These are phyloP conservation scores for Oreochromis mossambicus DNA, from an alignment of 2,797 vertebrate genomes.

Conservation along the genomic window DNA sequence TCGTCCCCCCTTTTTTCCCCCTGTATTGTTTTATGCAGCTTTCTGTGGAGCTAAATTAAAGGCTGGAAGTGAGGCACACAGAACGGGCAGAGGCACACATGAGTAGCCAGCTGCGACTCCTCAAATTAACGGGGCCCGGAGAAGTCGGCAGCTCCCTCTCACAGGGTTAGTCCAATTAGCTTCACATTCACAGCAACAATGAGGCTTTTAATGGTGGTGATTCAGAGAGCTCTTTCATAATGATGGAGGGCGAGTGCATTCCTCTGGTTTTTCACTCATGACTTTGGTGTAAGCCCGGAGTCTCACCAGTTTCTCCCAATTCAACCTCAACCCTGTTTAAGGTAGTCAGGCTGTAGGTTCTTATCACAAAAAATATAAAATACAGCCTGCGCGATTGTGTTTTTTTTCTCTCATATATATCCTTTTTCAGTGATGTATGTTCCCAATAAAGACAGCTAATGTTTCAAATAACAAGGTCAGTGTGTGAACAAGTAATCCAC, in stretches of 20 bases:
- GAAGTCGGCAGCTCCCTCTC: constrained; percentile 30
- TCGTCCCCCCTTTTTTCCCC: neutral
- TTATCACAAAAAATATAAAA: neutral
- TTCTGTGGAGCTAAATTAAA: constrained; percentile 16
- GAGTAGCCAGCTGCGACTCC: constrained; percentile 64
- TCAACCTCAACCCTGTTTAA: neutral
- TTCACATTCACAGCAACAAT: constrained; percentile 48
- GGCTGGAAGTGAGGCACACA: constrained; percentile 18
- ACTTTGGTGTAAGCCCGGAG: neutral
- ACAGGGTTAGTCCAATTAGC: constrained; percentile 55
- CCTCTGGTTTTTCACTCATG: constrained; percentile 32
- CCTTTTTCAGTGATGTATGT: neutral
- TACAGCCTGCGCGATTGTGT: neutral
- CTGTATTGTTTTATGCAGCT: constrained; percentile 22
- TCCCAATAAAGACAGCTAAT: neutral
- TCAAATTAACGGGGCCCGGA: constrained; percentile 46
- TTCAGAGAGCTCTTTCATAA: constrained; percentile 16
- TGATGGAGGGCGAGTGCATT: constrained; percentile 24
- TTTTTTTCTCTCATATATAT: neutral
- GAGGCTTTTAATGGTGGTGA: constrained; percentile 35
- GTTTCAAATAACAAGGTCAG: neutral
- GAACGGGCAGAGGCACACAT: constrained; percentile 19
- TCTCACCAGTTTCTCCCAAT: neutral
- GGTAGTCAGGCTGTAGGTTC: neutral
- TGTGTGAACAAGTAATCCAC: neutral